phyloP scores from a whole-genome alignment of 2,888 invertebrate species.

The Chalcis sispes region DNA sequence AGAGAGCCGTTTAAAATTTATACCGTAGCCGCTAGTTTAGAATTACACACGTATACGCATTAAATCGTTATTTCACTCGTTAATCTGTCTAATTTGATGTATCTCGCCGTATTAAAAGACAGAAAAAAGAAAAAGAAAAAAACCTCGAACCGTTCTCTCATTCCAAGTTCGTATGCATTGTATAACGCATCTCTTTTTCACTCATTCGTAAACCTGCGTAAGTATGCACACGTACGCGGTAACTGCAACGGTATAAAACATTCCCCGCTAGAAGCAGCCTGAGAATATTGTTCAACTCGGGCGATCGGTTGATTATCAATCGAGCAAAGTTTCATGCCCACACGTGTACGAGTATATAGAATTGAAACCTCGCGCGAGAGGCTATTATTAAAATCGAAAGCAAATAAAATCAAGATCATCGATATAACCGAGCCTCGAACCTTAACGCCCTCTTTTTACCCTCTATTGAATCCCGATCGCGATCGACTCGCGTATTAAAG shows the following conservation, averaged over 20 bases:
- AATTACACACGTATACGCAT: neutral
- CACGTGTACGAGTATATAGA: constrained; percentile 12
- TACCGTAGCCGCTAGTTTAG: constrained; percentile 16
- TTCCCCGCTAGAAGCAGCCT: neutral
- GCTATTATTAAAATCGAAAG: constrained; percentile 54
- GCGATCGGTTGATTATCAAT: constrained; percentile 8
- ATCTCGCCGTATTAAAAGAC: no score
- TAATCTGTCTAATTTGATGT: constrained; percentile 31
- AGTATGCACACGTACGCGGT: neutral
- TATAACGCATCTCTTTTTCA: no score
- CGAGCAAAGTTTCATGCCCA: neutral
- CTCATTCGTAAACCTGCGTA: neutral
- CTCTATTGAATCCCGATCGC: constrained; percentile 44
- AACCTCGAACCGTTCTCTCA: no score
- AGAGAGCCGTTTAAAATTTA: no score
- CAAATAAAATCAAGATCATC: constrained; percentile 55
- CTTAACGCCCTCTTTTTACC: constrained; percentile 49
- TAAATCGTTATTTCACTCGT: constrained; percentile 4
- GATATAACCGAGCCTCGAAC: constrained; percentile 32
- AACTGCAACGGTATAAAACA: constrained; percentile 2
- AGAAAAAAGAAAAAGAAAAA: no score
- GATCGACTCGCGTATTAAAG: constrained; percentile 36
- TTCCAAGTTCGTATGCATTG: no score
- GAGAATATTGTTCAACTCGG: constrained; percentile 34
- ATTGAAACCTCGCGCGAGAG: constrained; percentile 35